Evolutionary conservation across 2,888 invertebrate species (phyloP).

Genomic region (Andrena trimmerana): DNA sequence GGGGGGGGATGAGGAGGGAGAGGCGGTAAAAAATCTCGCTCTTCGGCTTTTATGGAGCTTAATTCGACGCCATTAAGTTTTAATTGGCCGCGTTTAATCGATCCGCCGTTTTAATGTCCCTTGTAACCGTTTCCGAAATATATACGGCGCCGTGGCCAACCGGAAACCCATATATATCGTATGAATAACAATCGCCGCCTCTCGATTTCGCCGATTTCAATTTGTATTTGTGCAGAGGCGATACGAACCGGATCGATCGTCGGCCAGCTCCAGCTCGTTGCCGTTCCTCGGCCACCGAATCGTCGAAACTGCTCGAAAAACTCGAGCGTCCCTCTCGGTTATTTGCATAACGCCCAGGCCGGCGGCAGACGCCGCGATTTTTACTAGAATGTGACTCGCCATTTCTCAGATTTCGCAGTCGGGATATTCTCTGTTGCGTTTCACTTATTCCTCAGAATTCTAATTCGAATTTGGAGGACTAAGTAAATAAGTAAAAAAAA

Average conservation of each 20-base stretch:
- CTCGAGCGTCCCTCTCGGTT: not conserved
- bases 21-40: conserved; percentile 51
- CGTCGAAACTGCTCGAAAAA: not conserved
- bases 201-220: conserved; percentile 28
- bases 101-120: conserved; percentile 58
- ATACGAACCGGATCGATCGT: not conserved
- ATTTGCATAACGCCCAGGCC: conserved; percentile 1
- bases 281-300: not conserved
- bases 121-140: conserved; percentile 44
- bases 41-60: conserved; percentile 60
- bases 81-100: conserved; percentile 67
- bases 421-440: not conserved
- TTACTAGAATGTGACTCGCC: not conserved
- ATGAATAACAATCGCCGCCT: conserved; percentile 29
- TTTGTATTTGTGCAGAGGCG: conserved; percentile 29
- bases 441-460: too few species aligned
- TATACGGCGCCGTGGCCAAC: conserved; percentile 47
- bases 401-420: not conserved
- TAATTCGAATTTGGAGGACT: not conserved
- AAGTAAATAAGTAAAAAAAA: not conserved
- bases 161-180: conserved; percentile 44
- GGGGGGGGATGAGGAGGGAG: too few species aligned
- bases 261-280: not conserved
- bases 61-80: conserved; percentile 62
- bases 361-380: not conserved